These are phyloP conservation scores for Bergia sp. DNA, from an alignment of 92 coral and sea anemone genomes.

Conservation along the genomic window DNA sequence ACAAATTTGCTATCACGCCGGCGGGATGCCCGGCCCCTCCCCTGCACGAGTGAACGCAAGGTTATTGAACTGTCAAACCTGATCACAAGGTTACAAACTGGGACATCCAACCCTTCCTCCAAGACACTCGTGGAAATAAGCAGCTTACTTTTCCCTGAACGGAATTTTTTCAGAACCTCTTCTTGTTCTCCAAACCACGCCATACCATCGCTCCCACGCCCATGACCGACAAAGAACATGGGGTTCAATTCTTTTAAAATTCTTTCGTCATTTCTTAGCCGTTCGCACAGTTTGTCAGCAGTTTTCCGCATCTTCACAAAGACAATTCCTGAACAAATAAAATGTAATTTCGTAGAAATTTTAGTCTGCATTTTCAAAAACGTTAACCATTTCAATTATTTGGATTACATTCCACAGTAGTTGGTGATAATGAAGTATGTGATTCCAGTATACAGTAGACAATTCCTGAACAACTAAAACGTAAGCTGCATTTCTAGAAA, in stretches of 20 bases:
- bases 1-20: conserved; percentile 87
- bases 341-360: no score
- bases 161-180: conserved; percentile 78
- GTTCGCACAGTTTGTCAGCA: conserved; percentile 81
- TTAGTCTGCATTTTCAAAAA: no score
- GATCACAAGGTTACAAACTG: conserved; percentile 91
- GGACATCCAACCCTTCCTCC: conserved; percentile 98
- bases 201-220: conserved; percentile 93
- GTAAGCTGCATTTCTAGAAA: no score
- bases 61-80: conserved; percentile 88
- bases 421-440: no score
- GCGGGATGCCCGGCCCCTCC: conserved; percentile 94
- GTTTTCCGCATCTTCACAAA: conserved; percentile 95
- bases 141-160: conserved; percentile 85
- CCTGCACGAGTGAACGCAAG: conserved; percentile 87
- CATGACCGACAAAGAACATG: conserved; percentile 90
- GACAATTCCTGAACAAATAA: conserved; percentile 65
- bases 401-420: no score
- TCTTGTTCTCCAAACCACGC: conserved; percentile 95
- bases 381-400: no score
- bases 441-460: conserved; percentile 35
- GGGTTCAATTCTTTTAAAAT: conserved; percentile 71
- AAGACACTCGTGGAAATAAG: conserved; percentile 89
- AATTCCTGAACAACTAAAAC: conserved; percentile 55
- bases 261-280: conserved; percentile 56